Evolutionary conservation across 1,140 invertebrate species (phyloP).

Genomic region (Drosophila orosa): DNA sequence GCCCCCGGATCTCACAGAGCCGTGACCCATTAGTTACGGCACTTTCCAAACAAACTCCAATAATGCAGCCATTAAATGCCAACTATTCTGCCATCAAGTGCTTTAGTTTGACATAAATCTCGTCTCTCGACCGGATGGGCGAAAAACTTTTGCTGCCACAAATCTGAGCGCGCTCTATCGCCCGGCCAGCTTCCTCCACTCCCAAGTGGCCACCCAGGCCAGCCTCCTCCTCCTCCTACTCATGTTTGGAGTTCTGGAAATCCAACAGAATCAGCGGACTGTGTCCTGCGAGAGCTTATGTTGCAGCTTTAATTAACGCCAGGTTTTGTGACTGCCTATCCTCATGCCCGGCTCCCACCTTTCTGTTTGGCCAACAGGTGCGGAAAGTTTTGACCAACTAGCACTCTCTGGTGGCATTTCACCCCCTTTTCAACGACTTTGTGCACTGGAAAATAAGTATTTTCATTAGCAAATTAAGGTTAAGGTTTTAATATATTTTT

Average conservation of each 20-base stretch:
- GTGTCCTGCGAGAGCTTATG: slow-evolving; percentile 52
- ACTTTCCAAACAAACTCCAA: slow-evolving; percentile 74
- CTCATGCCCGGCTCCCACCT: slow-evolving; percentile 3
- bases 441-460: background rate
- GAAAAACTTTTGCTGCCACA: slow-evolving; percentile 61
- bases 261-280: slow-evolving; percentile 33
- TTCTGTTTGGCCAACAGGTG: slow-evolving; percentile 62
- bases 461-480: too few species aligned
- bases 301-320: slow-evolving; percentile 78
- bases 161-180: slow-evolving; percentile 42
- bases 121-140: slow-evolving; percentile 59
- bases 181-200: background rate
- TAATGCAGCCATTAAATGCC: slow-evolving; percentile 81
- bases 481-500: too few species aligned
- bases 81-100: slow-evolving; percentile 79
- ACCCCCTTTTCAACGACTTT: slow-evolving; percentile 8
- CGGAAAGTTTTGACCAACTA: slow-evolving; percentile 58
- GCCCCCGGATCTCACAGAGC: slow-evolving; percentile 23
- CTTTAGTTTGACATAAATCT: slow-evolving; percentile 82
- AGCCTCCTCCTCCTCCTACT: background rate
- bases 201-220: slow-evolving; percentile 16
- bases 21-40: slow-evolving; percentile 71
- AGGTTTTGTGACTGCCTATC: slow-evolving; percentile 62
- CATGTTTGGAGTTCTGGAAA: background rate
- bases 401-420: slow-evolving; percentile 4